Percentiles rank a stretch among this genome's conserved stretches.
phyloP scores from a whole-genome alignment of 1,140 invertebrate species.

The Neoseiulus cucumeris region DNA sequence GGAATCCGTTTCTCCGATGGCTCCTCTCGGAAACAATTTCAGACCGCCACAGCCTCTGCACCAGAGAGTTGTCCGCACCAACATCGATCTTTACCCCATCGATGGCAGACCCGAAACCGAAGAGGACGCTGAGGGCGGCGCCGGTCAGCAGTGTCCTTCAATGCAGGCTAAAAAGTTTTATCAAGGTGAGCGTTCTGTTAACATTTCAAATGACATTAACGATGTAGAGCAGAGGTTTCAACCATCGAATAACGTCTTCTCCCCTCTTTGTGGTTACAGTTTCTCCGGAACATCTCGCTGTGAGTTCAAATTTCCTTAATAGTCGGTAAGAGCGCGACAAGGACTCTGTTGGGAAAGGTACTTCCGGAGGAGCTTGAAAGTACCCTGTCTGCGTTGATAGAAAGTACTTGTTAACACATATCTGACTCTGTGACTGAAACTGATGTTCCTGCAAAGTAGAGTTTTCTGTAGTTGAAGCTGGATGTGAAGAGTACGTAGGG shows the following conservation, averaged over 20 bases:
- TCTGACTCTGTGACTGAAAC: too few species aligned
- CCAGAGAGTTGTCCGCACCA: constrained; percentile 73
- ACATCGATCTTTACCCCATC: constrained; percentile 63
- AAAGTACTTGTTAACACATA: too few species aligned
- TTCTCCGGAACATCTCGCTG: not conserved
- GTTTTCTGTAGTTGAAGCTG: too few species aligned
- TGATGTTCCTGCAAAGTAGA: too few species aligned
- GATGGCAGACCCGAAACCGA: not conserved
- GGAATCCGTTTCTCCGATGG: constrained; percentile 59
- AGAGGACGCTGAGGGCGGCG: not conserved
- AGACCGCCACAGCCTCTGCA: constrained; percentile 68
- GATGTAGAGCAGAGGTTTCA: not conserved
- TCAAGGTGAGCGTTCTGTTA: not conserved
- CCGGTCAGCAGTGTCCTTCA: not conserved
- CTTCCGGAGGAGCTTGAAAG: too few species aligned
- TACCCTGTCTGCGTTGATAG: too few species aligned
- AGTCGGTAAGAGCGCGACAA: not conserved
- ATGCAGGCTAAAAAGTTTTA: constrained; percentile 6
- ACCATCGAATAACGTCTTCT: not conserved
- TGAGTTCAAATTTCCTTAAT: not conserved
- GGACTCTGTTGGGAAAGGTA: too few species aligned
- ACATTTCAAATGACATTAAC: not conserved
- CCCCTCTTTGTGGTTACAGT: not conserved
- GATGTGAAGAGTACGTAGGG: too few species aligned
- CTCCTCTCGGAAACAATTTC: constrained; percentile 77